Base-by-base conservation (phyloP, 2,888 invertebrate species). In the Keiferia lycopersicella region DNA sequence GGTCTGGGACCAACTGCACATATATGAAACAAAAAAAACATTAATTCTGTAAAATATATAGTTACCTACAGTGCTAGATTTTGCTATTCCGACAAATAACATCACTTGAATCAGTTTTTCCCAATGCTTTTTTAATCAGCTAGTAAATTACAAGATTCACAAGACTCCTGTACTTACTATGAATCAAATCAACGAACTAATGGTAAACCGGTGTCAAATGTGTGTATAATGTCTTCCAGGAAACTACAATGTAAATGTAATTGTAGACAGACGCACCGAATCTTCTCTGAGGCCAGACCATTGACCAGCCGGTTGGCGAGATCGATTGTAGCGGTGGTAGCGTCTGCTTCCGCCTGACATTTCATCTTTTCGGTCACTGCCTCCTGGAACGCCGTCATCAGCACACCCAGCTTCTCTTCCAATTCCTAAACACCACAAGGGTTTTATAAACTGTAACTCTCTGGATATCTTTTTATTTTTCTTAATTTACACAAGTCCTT, bases 321-420 rank as follows among this genome's bases (percentile, higher is more conserved):
- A 83, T 97, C 97, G 68, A 98, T 98, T 48, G 97, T 98, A 67
- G 94, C 93, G 6, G 96, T 95, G 0, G 98, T 98, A 45, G 96
- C 95, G 75, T 98, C 98, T 0, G 98, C 98, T 87, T 98, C 98
- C 51, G 96, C 95, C 86, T 98, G 98, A 81, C 98, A 98, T 76
- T 96, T 96, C 84, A 96, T 93, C 80, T 98, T 98, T 72, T 95
- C 96, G 57, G 94, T 94, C 12, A 96, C 94, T 0, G 98, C 98
- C 69, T 94, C 94, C 78, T 97, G 97, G 90, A 97, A 98, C 72
- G 96, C 96, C 68, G 94, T 95, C 67, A 96, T 94, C 69, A 98
- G 86, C 16, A 94, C 92, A 63, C 93, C 95, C 14, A 98, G 87
- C 76, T 96, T 95, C 71, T 94, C 94, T 85, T 98, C 98, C 59